These are phyloP conservation scores for Noctua janthina DNA, from an alignment of 2,888 invertebrate genomes.

Conservation along the genomic window DNA sequence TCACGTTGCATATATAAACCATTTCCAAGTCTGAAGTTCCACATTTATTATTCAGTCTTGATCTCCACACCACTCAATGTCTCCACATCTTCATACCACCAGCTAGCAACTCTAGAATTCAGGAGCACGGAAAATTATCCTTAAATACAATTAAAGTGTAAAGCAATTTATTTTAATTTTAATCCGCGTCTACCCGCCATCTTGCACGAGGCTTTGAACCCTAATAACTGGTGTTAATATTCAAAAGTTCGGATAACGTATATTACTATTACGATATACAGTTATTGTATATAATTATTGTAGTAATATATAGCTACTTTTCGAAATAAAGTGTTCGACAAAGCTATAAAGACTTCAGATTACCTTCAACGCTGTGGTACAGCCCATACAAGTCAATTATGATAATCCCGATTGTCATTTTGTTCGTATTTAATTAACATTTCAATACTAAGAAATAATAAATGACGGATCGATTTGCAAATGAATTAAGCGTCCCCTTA, in stretches of 20 bases:
- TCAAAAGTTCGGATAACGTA: constrained; percentile 77
- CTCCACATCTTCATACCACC: constrained; percentile 79
- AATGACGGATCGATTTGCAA: constrained; percentile 82
- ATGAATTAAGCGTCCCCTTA: constrained; percentile 79
- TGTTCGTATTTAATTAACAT: constrained; percentile 72
- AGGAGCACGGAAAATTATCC: constrained; percentile 89
- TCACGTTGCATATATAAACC: neutral
- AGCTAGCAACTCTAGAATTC: constrained; percentile 86
- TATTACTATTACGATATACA: constrained; percentile 74
- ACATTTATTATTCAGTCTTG: neutral
- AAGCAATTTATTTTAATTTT: constrained; percentile 90
- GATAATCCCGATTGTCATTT: constrained; percentile 47
- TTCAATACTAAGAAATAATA: constrained; percentile 74
- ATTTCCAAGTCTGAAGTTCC: neutral
- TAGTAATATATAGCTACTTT: constrained; percentile 20
- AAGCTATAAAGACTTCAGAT: constrained; percentile 60
- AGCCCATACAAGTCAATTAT: constrained; percentile 48
- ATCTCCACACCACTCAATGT: constrained; percentile 71
- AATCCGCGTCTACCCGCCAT: constrained; percentile 81
- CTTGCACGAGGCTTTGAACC: constrained; percentile 74
- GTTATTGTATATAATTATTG: constrained; percentile 69
- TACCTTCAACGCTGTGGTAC: constrained; percentile 47
- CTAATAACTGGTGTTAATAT: constrained; percentile 81
- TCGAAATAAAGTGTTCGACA: constrained; percentile 22
- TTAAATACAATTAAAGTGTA: constrained; percentile 90